A percentile compares a stretch with the other conserved stretches of the same genome.
Evolutionary conservation across 2,113 vertebrate genomes (phyloP).

Genomic region (Struthio camelus): DNA sequence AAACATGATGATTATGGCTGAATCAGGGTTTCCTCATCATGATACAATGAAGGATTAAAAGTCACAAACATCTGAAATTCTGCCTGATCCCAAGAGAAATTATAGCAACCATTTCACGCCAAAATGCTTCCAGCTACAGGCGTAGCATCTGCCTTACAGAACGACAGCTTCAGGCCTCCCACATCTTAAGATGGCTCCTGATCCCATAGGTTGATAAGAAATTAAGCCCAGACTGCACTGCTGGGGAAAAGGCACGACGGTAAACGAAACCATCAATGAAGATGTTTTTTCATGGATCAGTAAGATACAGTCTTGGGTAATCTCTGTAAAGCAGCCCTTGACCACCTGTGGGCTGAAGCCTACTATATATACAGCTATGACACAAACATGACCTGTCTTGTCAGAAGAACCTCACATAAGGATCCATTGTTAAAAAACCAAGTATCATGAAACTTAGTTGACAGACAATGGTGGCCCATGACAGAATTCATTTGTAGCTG

Average conservation of each 20-base stretch:
- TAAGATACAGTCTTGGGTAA: neutral
- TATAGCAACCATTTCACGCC: neutral
- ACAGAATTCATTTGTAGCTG: rapidly evolving
- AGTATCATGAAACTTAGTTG: rapidly evolving
- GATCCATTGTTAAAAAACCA: neutral
- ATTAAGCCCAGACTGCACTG: neutral
- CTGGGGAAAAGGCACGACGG: neutral
- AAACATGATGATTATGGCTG: neutral
- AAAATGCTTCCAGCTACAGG: neutral
- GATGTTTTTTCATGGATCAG: neutral
- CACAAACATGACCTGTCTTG: neutral
- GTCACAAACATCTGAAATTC: neutral
- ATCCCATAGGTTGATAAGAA: neutral
- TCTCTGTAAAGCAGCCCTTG: neutral
- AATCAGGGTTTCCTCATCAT: neutral
- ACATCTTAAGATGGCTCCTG: neutral
- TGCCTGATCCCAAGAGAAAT: neutral
- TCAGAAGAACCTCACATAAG: rapidly evolving
- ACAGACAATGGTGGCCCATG: rapidly evolving
- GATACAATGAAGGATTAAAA: neutral
- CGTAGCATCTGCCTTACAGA: neutral
- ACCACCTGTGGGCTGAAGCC: neutral
- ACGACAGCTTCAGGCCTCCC: neutral
- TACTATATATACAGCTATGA: neutral
- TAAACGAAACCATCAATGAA: neutral